Evolutionary conservation across 2,113 vertebrate genomes (phyloP).

Genomic region (Opisthocomus hoazin): DNA sequence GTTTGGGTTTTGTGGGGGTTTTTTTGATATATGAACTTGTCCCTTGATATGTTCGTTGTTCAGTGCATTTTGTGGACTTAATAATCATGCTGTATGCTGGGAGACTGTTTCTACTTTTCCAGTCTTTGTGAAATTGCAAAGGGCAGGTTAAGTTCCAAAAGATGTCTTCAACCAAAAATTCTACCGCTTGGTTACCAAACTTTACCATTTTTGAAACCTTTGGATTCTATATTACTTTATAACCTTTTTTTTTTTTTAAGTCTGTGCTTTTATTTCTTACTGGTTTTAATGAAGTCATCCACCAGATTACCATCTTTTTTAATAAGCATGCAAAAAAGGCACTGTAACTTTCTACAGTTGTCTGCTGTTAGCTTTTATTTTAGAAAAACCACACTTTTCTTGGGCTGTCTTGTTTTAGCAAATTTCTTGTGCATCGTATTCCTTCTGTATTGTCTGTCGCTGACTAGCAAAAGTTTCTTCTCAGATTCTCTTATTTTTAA

Average conservation of each 20-base stretch:
- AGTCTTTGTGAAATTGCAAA: not conserved
- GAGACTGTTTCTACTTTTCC: not conserved
- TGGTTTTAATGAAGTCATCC: not conserved
- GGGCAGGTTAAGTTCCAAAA: not conserved
- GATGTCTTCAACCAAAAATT: not conserved
- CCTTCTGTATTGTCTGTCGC: not conserved
- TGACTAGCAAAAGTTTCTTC: not conserved
- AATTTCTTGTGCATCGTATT: not conserved
- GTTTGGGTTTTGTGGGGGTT: too few relatives aligned
- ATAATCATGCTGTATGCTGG: not conserved
- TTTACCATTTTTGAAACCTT: not conserved
- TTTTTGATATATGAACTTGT: not conserved
- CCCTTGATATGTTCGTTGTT: not conserved
- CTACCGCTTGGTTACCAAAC: not conserved
- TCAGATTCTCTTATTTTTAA: not conserved
- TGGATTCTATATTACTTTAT: not conserved
- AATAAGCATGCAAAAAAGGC: not conserved
- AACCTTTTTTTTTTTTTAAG: not conserved
- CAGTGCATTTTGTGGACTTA: not conserved
- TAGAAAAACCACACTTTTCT: not conserved
- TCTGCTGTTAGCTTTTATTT: not conserved
- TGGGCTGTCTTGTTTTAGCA: not conserved
- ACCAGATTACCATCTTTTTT: not conserved
- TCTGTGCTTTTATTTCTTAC: not conserved
- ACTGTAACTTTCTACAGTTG: not conserved